Base-by-base conservation (phyloP, 2,113 vertebrate species). In the Arvicanthis niloticus region DNA sequence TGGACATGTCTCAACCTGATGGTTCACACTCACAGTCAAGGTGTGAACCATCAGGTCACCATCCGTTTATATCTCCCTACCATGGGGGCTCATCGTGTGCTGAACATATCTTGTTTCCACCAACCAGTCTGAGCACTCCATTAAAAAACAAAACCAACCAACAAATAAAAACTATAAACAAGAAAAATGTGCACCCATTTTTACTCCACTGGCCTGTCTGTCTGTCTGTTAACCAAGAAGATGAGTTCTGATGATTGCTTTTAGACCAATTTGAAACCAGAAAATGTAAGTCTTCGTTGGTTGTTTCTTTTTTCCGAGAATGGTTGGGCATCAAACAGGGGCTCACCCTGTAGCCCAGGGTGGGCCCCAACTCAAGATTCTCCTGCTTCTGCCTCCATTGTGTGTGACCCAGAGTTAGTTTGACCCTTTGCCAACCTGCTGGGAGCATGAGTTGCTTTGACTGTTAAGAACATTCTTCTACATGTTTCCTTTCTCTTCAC, bases 151-250 rank as follows among this genome's bases (percentile, higher is more conserved):
- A 67, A 34, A 67, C 24, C 15, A 56, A 56, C 56, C 15, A 56
- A 56, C 24, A 62, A 62, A 26, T 8, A 62, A 82, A 51, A 73
- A 15, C 65, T 31, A 7, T 86, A 4, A 21, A 88, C 17, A 48
- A 34, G 60, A 12, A 31, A 24, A 65, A 29, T 31, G 21, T 65
- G 10, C 17, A 11, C 65, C 56, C 70, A n/a, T 7, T 75, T 75
- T 48, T 13, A 40, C 16, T 73, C 40, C 6, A 56, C 0, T 29
- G 12, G 34, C 22, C 60, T 88, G 6, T 4, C 0, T 4, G 0
- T 68, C 48, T 77, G 26, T 19, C 60, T 24, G 72, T 84, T 72
- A 67, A 62, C 48, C 40, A 56, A 1, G 31, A 86, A 51, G 68
- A 53, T 10, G 6, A 67, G 19, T 58, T 51, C 51, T 48, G 24